A percentile compares a stretch with the other conserved stretches of the same genome.
phyloP scores from a whole-genome alignment of 2,113 vertebrate species.

The Peromyscus leucopus region DNA sequence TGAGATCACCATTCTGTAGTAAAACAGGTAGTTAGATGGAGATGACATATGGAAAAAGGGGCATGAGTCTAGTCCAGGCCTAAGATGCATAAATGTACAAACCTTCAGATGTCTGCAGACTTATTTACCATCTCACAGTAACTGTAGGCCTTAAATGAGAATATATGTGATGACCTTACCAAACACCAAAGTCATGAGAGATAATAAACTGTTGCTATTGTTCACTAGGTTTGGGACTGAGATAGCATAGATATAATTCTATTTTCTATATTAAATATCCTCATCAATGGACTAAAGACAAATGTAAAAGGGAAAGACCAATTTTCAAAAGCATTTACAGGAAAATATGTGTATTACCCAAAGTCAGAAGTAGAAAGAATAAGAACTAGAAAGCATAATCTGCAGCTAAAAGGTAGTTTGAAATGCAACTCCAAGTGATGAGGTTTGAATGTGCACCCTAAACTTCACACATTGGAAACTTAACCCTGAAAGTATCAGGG shows the following conservation, averaged over 20 bases:
- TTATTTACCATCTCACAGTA: neutral
- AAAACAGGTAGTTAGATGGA: constrained; percentile 1
- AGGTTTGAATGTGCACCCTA: neutral
- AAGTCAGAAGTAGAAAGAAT: neutral
- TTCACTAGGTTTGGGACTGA: neutral
- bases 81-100: neutral
- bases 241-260: neutral
- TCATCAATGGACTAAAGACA: neutral
- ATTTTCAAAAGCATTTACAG: neutral
- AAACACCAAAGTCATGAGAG: neutral
- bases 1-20: neutral
- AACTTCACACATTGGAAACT: neutral
- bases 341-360: neutral
- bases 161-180: neutral
- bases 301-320: neutral
- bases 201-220: neutral
- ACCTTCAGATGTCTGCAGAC: neutral
- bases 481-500: neutral
- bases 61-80: neutral
- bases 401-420: neutral
- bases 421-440: neutral
- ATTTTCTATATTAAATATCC: constrained; percentile 6
- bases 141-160: neutral
- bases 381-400: neutral
- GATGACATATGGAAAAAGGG: neutral